A percentile compares a stretch with the other conserved stretches of the same genome.
Evolutionary conservation across 1,140 invertebrate genomes (phyloP).

Genomic region (Cheumatopsyche charites): DNA sequence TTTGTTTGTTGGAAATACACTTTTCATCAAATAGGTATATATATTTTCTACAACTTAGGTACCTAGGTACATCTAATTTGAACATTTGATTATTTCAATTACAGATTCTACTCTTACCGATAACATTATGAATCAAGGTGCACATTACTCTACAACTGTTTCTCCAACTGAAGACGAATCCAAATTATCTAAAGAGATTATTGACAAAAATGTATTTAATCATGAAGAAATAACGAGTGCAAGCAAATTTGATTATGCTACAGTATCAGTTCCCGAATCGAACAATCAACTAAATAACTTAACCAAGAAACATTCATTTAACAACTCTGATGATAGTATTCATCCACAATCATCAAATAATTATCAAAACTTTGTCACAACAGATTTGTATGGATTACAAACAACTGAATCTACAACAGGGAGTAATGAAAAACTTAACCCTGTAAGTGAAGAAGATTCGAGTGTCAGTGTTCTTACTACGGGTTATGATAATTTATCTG

Average conservation of each 20-base stretch:
- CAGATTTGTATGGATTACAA: slow-evolving; percentile 36
- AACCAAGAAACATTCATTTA: slow-evolving; percentile 11
- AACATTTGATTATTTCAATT: too few relatives aligned
- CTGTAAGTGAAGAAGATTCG: background rate
- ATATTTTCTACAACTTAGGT: too few relatives aligned
- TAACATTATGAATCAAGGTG: too few relatives aligned
- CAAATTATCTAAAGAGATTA: background rate
- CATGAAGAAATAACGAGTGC: slow-evolving; percentile 25
- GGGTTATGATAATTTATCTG: background rate
- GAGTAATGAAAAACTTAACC: slow-evolving; percentile 22
- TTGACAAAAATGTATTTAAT: slow-evolving; percentile 9
- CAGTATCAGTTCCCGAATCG: background rate
- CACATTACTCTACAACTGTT: too few relatives aligned
- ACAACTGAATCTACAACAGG: slow-evolving; percentile 23
- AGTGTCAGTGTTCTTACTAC: background rate
- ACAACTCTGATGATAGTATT: background rate
- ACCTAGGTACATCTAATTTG: too few relatives aligned
- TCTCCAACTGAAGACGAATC: too few relatives aligned
- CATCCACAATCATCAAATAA: slow-evolving; percentile 43
- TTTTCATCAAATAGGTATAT: too few relatives aligned
- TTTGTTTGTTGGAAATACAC: too few relatives aligned
- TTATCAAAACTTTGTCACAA: slow-evolving; percentile 39
- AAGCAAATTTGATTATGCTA: slow-evolving; percentile 6
- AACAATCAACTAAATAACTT: slow-evolving; percentile 3
- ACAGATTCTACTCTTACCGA: too few relatives aligned